Evolutionary conservation across 2,888 invertebrate species (phyloP).

Genomic region (Philereme vetulata): DNA sequence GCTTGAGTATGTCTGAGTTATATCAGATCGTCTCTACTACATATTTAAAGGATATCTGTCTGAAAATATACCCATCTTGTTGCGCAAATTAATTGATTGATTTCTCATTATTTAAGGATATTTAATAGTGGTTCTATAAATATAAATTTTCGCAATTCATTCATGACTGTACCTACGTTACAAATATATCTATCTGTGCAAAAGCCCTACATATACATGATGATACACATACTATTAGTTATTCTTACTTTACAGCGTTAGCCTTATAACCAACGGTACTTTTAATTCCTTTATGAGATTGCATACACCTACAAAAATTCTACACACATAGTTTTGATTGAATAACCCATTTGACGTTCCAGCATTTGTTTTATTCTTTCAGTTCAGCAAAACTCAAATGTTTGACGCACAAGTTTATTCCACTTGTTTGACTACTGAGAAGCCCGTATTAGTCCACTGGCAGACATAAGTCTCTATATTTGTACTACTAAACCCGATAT

Average conservation of each 20-base stretch:
- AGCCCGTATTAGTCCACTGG: neutral
- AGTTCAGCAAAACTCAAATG: neutral
- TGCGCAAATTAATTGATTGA: neutral
- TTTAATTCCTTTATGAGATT: constrained; percentile 16
- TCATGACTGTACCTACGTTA: constrained; percentile 23
- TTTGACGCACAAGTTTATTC: neutral
- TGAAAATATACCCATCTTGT: neutral
- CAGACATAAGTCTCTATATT: neutral
- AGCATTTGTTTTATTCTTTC: too few species aligned
- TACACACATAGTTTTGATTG: neutral
- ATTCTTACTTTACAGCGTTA: constrained; percentile 22
- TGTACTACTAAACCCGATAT: neutral
- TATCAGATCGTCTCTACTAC: neutral
- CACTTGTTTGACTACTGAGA: neutral
- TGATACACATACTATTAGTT: constrained; percentile 15
- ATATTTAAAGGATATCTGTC: neutral
- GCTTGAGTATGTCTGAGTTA: neutral
- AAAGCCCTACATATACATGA: constrained; percentile 18
- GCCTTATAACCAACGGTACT: constrained; percentile 15
- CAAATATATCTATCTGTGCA: constrained; percentile 9
- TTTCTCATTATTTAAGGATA: neutral
- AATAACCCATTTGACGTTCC: too few species aligned
- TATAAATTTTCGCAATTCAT: neutral
- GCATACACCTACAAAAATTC: neutral
- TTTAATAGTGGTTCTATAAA: neutral